phyloP scores from a whole-genome alignment of 1,140 invertebrate species.

The Caenorhabditis brenneri region DNA sequence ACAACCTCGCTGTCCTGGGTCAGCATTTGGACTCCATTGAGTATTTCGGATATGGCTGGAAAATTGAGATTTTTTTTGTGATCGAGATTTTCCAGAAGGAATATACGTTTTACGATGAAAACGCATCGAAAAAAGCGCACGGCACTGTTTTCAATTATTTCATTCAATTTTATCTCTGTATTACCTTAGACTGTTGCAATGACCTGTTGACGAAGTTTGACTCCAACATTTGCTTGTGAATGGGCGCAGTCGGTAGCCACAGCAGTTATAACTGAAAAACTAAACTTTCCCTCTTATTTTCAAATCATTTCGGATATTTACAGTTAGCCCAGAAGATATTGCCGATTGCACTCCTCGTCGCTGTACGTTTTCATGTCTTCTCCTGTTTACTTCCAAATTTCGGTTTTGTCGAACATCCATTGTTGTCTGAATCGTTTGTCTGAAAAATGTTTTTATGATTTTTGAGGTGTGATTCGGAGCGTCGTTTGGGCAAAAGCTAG shows the following conservation, averaged over 20 bases:
- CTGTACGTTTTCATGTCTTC: slow-evolving; percentile 85
- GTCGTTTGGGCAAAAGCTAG: neutral
- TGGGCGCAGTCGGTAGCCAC: slow-evolving; percentile 76
- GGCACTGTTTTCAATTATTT: neutral
- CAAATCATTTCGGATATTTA: slow-evolving; percentile 49
- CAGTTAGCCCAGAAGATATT: slow-evolving; percentile 98
- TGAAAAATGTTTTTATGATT: slow-evolving; percentile 62
- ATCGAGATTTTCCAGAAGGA: too few species aligned
- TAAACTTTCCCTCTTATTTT: neutral
- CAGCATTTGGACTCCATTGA: neutral
- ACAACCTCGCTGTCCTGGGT: neutral
- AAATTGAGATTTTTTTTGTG: neutral
- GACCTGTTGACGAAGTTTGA: slow-evolving; percentile 95
- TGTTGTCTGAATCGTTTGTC: slow-evolving; percentile 93
- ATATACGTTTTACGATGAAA: too few species aligned
- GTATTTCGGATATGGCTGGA: slow-evolving; percentile 22
- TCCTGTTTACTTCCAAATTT: slow-evolving; percentile 90
- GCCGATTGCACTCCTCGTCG: slow-evolving; percentile 97
- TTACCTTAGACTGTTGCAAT: slow-evolving; percentile 89
- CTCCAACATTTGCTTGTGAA: slow-evolving; percentile 77
- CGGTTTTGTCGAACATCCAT: slow-evolving; percentile 96
- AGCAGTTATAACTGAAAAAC: slow-evolving; percentile 86
- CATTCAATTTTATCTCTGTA: neutral
- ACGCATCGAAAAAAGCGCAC: too few species aligned
- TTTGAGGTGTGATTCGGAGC: neutral